Conservation (phyloP, 2,797 vertebrate genomes). For the Xenentodon cancila region DNA sequence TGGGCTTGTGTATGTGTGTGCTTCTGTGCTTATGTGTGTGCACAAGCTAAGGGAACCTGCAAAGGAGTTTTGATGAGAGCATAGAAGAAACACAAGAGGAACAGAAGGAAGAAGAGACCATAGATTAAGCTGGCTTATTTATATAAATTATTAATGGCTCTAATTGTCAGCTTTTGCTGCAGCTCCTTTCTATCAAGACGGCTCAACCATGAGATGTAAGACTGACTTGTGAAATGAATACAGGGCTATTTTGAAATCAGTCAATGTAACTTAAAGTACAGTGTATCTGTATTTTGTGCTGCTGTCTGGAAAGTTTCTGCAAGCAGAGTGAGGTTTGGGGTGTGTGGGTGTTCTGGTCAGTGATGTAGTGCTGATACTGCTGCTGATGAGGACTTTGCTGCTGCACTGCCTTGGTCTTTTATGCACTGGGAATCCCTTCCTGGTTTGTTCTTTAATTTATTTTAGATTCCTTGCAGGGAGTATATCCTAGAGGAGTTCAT, state of each 20-base stretch:
- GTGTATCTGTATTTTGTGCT: constrained; percentile 27
- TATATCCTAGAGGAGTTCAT: no score
- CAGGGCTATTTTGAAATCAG: not conserved
- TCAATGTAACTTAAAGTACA: constrained; percentile 18
- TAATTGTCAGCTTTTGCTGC: constrained; percentile 49
- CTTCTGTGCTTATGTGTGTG: no score
- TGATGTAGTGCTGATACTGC: constrained; percentile 60
- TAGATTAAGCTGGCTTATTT: constrained; percentile 63
- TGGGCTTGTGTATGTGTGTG: constrained; percentile 42
- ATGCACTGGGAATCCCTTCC: constrained; percentile 78
- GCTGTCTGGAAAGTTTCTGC: constrained; percentile 42
- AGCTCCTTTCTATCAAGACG: constrained; percentile 30
- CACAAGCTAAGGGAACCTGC: constrained; percentile 10
- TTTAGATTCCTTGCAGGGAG: constrained; percentile 3
- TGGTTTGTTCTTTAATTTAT: constrained; percentile 46
- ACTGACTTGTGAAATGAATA: constrained; percentile 28
- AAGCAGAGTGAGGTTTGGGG: constrained; percentile 36
- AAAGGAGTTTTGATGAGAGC: constrained; percentile 35
- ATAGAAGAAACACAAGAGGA: constrained; percentile 30
- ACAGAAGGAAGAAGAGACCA: constrained; percentile 25
- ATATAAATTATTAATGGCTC: constrained; percentile 49
- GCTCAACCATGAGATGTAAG: constrained; percentile 27
- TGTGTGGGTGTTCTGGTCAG: constrained; percentile 70
- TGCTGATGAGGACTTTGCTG: constrained; percentile 72
- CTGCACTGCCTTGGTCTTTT: constrained; percentile 72